phyloP scores from a whole-genome alignment of 2,888 invertebrate species.

The Acanthosepion pharaonis region DNA sequence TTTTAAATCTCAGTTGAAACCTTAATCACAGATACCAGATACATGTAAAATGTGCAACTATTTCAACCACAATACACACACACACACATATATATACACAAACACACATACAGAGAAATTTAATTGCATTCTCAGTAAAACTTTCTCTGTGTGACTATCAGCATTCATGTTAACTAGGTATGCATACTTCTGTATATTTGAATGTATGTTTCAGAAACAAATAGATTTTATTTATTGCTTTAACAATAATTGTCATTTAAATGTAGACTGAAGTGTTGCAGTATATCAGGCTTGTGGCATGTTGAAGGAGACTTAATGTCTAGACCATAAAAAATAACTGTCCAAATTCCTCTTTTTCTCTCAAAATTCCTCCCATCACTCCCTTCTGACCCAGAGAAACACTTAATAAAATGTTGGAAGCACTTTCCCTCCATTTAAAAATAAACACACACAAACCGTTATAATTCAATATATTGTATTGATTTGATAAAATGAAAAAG shows the following conservation, averaged over 20 bases:
- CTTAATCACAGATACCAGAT: too few relatives aligned
- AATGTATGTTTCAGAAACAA: background rate
- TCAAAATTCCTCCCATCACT: background rate
- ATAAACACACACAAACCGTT: background rate
- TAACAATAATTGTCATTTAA: slow-evolving; percentile 20
- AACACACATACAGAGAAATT: background rate
- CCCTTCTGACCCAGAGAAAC: background rate
- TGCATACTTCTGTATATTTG: background rate
- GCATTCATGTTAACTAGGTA: background rate
- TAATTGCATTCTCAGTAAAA: background rate
- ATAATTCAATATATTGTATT: background rate
- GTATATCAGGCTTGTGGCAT: background rate
- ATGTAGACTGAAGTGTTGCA: slow-evolving; percentile 20
- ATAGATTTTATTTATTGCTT: background rate
- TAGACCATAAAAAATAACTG: slow-evolving; percentile 16
- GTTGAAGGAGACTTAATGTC: background rate
- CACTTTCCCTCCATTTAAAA: background rate
- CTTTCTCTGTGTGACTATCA: background rate
- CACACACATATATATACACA: background rate
- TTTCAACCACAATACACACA: too few relatives aligned
- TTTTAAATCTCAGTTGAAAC: too few relatives aligned
- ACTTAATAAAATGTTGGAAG: background rate
- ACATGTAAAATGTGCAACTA: too few relatives aligned
- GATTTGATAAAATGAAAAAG: background rate
- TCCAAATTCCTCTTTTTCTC: background rate